Conservation (phyloP, 2,888 invertebrate genomes). For the Caradrina clavipalpis region DNA sequence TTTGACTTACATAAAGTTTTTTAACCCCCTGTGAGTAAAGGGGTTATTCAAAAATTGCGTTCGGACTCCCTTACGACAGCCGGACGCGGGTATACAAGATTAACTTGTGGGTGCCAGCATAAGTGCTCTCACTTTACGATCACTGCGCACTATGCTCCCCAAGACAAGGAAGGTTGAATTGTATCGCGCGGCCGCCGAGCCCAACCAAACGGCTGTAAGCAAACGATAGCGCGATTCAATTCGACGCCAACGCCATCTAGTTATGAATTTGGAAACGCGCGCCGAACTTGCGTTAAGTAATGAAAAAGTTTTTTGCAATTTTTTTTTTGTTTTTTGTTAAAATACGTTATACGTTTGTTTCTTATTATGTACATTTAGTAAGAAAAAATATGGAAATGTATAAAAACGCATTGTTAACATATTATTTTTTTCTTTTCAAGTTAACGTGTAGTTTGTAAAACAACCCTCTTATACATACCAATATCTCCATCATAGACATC, state of each 20-base stretch:
- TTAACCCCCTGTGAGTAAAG: constrained; percentile 92
- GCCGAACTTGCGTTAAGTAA: too few species aligned
- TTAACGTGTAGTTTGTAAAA: too few species aligned
- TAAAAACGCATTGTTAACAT: too few species aligned
- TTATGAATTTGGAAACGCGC: constrained; percentile 16
- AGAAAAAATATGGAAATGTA: too few species aligned
- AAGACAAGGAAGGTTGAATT: constrained; percentile 93
- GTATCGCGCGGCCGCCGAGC: background rate
- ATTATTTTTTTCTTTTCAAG: too few species aligned
- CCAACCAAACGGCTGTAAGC: constrained; percentile 20
- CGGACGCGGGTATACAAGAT: constrained; percentile 91
- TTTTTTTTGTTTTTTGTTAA: background rate
- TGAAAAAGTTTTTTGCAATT: background rate
- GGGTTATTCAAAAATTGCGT: constrained; percentile 95
- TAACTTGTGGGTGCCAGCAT: constrained; percentile 94
- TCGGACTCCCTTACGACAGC: constrained; percentile 87
- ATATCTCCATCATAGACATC: too few species aligned
- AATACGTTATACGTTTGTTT: too few species aligned
- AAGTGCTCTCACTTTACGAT: constrained; percentile 96
- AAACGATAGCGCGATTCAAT: constrained; percentile 75
- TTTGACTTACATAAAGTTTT: too few species aligned
- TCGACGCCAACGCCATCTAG: constrained; percentile 80
- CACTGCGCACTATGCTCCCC: constrained; percentile 97
- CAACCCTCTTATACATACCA: too few species aligned
- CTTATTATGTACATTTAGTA: too few species aligned